Evolutionary conservation across 2,113 vertebrate genomes (phyloP), one percentile per base, ranked within the genome.

Genomic region (Smithornis capensis): DNA sequence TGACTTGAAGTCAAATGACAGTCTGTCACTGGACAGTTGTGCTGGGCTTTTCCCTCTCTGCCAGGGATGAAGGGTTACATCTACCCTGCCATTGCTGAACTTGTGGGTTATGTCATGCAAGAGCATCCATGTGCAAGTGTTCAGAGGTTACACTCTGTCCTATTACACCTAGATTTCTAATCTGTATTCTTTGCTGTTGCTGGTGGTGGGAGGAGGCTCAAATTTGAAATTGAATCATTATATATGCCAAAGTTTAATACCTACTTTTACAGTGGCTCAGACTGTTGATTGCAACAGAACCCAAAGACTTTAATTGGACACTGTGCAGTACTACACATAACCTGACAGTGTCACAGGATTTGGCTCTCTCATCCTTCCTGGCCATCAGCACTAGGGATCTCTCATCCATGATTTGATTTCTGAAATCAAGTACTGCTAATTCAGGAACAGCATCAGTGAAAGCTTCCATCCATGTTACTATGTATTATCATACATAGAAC

Each of bases 31-130:
- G 38, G 33, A 25, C 29, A 33, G 52, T 2, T 10, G 35, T 55
- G 67, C 60, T 76, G 45, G 44, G 42, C 33, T 84, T 40, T 28
- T 49, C 56, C 13, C 57, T 68, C 59, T 77, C 42, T 52, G 4
- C 23, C 56, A 63, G 56, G 69, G 38, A 49, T 31, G 31, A 62
- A 25, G 47, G 4, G 18, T 74, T 65, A 14, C 17, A 40, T 28
- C 33, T 64, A 38, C 47, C 27, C 42, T 17, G 35, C 6, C 28
- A 18, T 0, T 45, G 42, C 56, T 29, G 78, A 19, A 31, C 55
- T 45, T 21, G 17, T 19, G 0, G 1, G 25, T 64, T 55, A 45
- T 3, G 0, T 70, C 24, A 25, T 6, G 16, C 38, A 78, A 63
- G 73, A 76, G 13, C 21, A 12, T 19, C 33, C 15, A 4, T 2